These are phyloP conservation scores for Lerista edwardsae DNA, from an alignment of 2,797 vertebrate genomes.

Conservation along the genomic window DNA sequence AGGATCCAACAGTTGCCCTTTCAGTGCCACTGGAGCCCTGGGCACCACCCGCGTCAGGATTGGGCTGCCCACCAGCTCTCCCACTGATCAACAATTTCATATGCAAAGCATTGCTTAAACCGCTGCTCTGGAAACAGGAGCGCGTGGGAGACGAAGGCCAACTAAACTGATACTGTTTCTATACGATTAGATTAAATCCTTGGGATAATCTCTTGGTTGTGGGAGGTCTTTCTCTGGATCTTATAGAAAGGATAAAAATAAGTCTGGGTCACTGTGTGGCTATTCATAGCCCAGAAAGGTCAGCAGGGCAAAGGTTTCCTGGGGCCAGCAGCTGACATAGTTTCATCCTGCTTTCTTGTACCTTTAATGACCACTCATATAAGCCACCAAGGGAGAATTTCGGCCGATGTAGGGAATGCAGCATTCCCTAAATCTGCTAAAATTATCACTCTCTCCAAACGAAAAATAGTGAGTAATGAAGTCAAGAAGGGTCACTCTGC, in stretches of 20 bases:
- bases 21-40: too few species aligned
- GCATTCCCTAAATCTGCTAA: not conserved
- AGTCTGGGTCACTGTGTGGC: conserved; percentile 36
- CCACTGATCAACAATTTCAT: not conserved
- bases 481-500: not conserved
- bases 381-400: not conserved
- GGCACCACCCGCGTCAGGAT: too few species aligned
- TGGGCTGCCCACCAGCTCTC: not conserved
- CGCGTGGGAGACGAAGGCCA: not conserved
- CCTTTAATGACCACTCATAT: not conserved
- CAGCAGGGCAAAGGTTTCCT: conserved; percentile 40
- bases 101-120: not conserved
- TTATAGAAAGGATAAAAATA: conserved; percentile 61
- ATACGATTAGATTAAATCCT: conserved; percentile 30
- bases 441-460: not conserved
- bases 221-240: conserved; percentile 13
- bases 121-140: not conserved
- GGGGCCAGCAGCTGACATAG: conserved; percentile 21
- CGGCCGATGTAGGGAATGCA: not conserved
- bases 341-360: conserved; percentile 13
- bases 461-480: not conserved
- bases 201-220: not conserved
- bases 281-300: conserved; percentile 53
- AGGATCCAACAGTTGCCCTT: too few species aligned
- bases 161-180: not conserved